A percentile compares a stretch with the other conserved stretches of the same genome.
Evolutionary conservation across 2,113 vertebrate species (phyloP).

Genomic region (Calyptomena viridis): DNA sequence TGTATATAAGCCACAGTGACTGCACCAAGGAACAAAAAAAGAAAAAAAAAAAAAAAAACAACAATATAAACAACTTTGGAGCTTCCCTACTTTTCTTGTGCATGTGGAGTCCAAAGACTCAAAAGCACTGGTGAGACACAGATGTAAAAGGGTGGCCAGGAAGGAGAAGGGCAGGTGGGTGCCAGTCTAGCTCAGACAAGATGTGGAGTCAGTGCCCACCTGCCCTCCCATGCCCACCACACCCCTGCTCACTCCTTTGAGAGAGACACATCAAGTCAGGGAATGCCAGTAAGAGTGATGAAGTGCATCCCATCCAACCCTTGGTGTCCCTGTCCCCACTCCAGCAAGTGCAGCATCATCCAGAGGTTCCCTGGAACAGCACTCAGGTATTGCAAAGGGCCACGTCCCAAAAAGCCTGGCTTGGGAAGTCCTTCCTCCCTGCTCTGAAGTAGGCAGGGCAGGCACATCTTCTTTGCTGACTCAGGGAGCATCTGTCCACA

Average conservation of each 20-base stretch:
- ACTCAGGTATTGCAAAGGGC: rapidly evolving
- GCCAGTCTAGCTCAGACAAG: neutral
- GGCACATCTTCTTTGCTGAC: neutral
- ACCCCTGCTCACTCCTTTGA: neutral
- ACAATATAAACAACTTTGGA: neutral
- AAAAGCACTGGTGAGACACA: neutral
- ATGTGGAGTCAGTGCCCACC: neutral
- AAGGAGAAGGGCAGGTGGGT: neutral
- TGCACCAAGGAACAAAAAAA: rapidly evolving
- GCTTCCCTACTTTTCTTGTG: neutral
- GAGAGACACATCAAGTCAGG: neutral
- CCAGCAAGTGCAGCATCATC: neutral
- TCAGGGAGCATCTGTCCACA: neutral
- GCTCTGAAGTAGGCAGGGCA: neutral
- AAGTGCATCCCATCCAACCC: rapidly evolving
- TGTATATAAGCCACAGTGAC: neutral
- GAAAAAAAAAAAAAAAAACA: neutral
- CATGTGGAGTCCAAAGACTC: neutral
- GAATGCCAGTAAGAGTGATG: neutral
- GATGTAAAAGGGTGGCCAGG: neutral
- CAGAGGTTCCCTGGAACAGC: neutral
- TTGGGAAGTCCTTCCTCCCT: neutral
- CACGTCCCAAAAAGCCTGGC: neutral
- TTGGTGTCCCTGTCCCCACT: neutral
- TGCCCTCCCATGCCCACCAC: neutral